Evolutionary conservation across 2,113 vertebrate species (phyloP).

Genomic region (Podilymbus podiceps): DNA sequence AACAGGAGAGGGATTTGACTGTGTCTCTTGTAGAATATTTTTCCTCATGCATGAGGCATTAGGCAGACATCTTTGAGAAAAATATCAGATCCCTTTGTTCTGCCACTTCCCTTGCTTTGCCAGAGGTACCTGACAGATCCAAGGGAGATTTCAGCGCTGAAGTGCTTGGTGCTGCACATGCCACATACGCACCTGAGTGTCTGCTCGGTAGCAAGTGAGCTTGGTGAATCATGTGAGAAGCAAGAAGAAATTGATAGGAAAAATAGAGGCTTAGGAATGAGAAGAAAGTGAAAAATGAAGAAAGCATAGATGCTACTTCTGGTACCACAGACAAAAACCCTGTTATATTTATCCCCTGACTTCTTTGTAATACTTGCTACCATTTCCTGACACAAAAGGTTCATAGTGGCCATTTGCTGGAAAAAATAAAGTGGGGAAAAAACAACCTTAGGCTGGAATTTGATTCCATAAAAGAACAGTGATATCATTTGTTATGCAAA

Average conservation of each 20-base stretch:
- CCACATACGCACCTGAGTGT: rapidly evolving
- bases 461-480: background rate
- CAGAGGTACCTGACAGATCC: background rate
- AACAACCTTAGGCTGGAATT: background rate
- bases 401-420: background rate
- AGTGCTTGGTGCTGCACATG: background rate
- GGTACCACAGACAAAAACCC: rapidly evolving
- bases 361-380: background rate
- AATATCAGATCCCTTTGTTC: background rate
- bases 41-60: background rate
- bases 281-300: background rate
- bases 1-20: background rate
- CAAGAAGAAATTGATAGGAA: background rate
- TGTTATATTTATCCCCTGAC: background rate
- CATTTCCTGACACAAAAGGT: background rate
- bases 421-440: background rate
- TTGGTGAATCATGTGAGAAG: background rate
- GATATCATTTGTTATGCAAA: background rate
- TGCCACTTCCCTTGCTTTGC: background rate
- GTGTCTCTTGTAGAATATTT: background rate
- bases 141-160: background rate
- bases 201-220: background rate
- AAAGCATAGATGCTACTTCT: background rate
- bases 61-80: background rate
- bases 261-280: background rate